phyloP scores from a whole-genome alignment of 1,140 invertebrate genomes.

The Theocolax elegans region DNA sequence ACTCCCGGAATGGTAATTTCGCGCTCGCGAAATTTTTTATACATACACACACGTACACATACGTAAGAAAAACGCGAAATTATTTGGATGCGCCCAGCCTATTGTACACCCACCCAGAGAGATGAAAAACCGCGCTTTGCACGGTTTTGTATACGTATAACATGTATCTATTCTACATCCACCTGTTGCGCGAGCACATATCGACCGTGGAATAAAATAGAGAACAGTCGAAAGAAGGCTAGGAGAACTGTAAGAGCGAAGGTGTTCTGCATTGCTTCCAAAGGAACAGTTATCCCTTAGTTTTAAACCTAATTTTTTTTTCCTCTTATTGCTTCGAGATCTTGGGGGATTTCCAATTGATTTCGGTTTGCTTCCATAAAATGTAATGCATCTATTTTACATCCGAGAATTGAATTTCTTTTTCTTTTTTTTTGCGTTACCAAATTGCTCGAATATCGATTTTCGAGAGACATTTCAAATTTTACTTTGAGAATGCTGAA shows the following conservation, averaged over 20 bases:
- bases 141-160: background rate
- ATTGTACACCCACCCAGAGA: slow-evolving; percentile 7
- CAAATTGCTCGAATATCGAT: no score
- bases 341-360: slow-evolving; percentile 14
- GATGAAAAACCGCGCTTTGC: background rate
- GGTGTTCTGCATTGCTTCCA: slow-evolving; percentile 28
- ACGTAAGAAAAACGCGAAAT: no score
- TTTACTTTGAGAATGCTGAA: no score
- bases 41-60: no score
- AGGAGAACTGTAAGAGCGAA: background rate
- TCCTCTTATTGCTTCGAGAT: background rate
- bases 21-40: no score
- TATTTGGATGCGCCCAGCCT: no score
- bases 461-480: no score
- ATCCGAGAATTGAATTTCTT: no score
- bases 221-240: background rate
- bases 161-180: background rate
- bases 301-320: background rate
- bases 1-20: no score
- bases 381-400: no score
- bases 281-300: background rate
- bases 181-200: slow-evolving; percentile 23
- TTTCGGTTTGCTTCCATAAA: no score
- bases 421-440: no score
- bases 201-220: slow-evolving; percentile 8